phyloP scores from a whole-genome alignment of 2,888 invertebrate species.

The Cheilosia urbana region DNA sequence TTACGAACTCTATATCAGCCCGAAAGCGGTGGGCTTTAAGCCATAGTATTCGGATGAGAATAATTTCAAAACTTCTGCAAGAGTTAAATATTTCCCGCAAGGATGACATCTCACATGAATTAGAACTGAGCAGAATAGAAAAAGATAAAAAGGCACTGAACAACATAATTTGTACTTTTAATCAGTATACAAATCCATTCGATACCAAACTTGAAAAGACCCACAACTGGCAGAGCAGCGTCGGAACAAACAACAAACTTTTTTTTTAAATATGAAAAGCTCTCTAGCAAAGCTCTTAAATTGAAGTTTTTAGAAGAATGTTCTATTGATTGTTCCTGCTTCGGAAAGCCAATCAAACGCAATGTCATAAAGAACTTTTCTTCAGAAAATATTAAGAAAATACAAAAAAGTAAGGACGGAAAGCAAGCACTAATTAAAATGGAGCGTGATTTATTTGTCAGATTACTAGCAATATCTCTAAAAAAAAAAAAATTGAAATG shows the following conservation, averaged over 20 bases:
- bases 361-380: slow-evolving; percentile 12
- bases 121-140: neutral
- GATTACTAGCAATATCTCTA: too few species aligned
- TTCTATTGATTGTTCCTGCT: neutral
- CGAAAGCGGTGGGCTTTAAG: slow-evolving; percentile 24
- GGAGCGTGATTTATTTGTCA: slow-evolving; percentile 8
- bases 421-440: slow-evolving; percentile 11
- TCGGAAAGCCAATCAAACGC: slow-evolving; percentile 5
- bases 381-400: slow-evolving; percentile 8
- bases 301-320: slow-evolving; percentile 8
- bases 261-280: neutral
- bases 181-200: neutral
- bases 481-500: slow-evolving; percentile 21
- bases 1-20: slow-evolving; percentile 12
- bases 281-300: neutral
- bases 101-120: slow-evolving; percentile 4
- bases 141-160: slow-evolving; percentile 7
- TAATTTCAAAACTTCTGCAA: too few species aligned
- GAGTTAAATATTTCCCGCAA: too few species aligned
- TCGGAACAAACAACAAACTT: neutral
- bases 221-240: slow-evolving; percentile 1
- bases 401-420: neutral
- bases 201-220: neutral
- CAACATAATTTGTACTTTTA: neutral
- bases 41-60: too few species aligned